phyloP scores from a whole-genome alignment of 2,113 vertebrate genomes.

The Tapirus terrestris region DNA sequence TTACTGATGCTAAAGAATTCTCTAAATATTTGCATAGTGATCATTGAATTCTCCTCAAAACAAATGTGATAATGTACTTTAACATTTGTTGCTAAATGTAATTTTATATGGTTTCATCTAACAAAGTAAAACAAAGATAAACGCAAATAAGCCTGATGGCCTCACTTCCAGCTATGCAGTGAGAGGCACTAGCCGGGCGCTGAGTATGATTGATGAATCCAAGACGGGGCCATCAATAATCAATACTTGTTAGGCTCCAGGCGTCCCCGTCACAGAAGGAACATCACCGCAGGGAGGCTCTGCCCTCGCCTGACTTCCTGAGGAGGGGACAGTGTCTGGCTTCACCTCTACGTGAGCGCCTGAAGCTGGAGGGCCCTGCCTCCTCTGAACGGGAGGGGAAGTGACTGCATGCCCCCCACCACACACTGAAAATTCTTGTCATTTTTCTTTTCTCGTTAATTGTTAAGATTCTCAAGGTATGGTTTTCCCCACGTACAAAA shows the following conservation, averaged over 20 bases:
- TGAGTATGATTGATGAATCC: not conserved
- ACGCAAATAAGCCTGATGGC: too few relatives aligned
- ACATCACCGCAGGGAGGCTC: too few relatives aligned
- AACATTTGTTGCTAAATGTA: not conserved
- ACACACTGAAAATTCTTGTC: accelerated
- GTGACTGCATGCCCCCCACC: not conserved
- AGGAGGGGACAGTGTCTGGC: too few relatives aligned
- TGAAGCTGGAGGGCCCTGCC: not conserved
- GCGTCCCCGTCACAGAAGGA: not conserved
- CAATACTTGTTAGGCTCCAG: not conserved
- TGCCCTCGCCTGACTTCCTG: too few relatives aligned
- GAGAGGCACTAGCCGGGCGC: too few relatives aligned
- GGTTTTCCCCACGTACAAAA: not conserved
- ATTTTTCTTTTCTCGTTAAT: not conserved
- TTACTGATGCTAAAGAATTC: not conserved
- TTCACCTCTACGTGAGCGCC: too few relatives aligned
- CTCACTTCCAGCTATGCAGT: not conserved
- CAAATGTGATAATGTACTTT: not conserved
- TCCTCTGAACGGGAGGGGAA: accelerated
- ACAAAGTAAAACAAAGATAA: not conserved
- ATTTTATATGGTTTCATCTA: not conserved
- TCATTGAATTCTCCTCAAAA: not conserved
- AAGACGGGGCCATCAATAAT: not conserved
- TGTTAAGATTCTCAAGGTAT: conserved; percentile 6
- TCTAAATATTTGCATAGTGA: not conserved